phyloP scores from a whole-genome alignment of 2,888 invertebrate species.

The Baronia brevicornis region DNA sequence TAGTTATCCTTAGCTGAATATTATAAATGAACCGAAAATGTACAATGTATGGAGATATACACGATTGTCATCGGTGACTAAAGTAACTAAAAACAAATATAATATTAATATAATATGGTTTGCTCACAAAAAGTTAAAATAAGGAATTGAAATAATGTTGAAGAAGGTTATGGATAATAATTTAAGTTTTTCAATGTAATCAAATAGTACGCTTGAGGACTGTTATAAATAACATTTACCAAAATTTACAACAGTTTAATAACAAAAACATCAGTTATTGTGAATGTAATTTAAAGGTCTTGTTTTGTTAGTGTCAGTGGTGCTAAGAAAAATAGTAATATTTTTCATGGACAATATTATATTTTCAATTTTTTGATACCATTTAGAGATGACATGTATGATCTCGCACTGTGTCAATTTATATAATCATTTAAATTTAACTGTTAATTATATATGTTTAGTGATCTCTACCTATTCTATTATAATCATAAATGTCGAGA shows the following conservation, averaged over 20 bases:
- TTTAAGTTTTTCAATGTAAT: constrained; percentile 7
- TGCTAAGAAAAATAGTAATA: constrained; percentile 61
- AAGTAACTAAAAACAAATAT: too few species aligned
- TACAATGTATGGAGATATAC: too few species aligned
- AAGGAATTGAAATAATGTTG: too few species aligned
- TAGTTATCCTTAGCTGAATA: too few species aligned
- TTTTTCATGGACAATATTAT: constrained; percentile 66
- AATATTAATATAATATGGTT: constrained; percentile 16
- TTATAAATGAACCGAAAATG: too few species aligned
- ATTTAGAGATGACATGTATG: constrained; percentile 55
- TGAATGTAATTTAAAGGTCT: not conserved
- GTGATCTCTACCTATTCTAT: constrained; percentile 28
- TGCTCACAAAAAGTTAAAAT: constrained; percentile 22
- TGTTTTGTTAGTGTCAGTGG: constrained; percentile 45
- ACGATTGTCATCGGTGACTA: too few species aligned
- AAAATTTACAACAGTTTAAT: too few species aligned
- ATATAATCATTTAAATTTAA: constrained; percentile 35
- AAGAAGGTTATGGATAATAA: constrained; percentile 2
- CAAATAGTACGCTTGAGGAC: too few species aligned
- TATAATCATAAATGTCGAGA: constrained; percentile 34
- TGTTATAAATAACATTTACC: too few species aligned
- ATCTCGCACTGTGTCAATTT: constrained; percentile 59
- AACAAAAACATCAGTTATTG: too few species aligned
- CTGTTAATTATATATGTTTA: constrained; percentile 5
- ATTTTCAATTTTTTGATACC: constrained; percentile 58